Conservation (phyloP, 2,888 invertebrate species). For the Idaea aversata region DNA sequence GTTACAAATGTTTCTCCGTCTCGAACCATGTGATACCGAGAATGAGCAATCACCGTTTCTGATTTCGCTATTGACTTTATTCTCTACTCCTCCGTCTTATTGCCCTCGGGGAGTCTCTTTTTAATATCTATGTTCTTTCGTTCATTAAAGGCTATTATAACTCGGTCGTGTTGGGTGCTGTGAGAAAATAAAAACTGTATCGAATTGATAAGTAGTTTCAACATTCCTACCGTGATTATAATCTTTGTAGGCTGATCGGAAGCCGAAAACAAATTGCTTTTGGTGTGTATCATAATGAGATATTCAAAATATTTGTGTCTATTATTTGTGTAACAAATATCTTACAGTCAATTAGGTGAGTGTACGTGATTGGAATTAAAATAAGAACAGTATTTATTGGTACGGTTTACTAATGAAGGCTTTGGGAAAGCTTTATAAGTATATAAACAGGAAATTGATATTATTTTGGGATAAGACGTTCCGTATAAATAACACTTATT, state of each 20-base stretch:
- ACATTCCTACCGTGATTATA: conserved; percentile 60
- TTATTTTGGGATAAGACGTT: not conserved
- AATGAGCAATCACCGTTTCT: conserved; percentile 17
- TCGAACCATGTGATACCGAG: conserved; percentile 29
- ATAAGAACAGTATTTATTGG: not conserved
- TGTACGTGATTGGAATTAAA: conserved; percentile 1
- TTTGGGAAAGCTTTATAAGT: not conserved
- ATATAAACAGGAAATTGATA: not conserved
- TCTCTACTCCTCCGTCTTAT: conserved; percentile 3
- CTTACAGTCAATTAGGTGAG: not conserved
- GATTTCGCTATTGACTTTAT: conserved; percentile 18
- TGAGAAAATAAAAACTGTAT: conserved; percentile 45
- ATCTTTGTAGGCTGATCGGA: conserved; percentile 50
- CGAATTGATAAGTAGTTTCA: conserved; percentile 61
- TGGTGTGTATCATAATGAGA: conserved; percentile 33
- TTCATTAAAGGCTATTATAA: conserved; percentile 20
- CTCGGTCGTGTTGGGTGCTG: conserved; percentile 21
- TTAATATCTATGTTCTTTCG: conserved; percentile 18
- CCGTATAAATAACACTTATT: not conserved
- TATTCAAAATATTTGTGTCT: conserved; percentile 37
- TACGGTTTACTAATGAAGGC: not conserved
- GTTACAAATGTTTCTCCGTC: conserved; percentile 40
- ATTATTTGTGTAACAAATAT: conserved; percentile 2
- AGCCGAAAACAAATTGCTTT: conserved; percentile 64
- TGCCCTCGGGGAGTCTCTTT: conserved; percentile 20